Base-by-base conservation (phyloP, 2,888 invertebrate genomes). In the Hypomecis atomaria region DNA sequence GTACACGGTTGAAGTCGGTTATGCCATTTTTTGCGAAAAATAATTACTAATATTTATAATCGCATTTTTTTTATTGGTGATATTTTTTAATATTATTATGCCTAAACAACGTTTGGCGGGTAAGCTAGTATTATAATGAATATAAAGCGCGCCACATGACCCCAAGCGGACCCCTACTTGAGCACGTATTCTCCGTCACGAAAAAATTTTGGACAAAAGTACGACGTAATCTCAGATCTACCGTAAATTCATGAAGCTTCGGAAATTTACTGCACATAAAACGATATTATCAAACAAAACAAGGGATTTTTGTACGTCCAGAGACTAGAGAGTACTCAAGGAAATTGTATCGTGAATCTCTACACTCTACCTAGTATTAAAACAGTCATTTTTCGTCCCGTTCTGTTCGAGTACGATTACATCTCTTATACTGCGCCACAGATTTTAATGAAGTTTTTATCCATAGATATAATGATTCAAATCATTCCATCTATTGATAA, bases 101-200 rank as follows among this genome's bases (percentile, higher is more conserved):
- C 8, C 8, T 3, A 40, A 6, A 6, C 6, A 40, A 5, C 40
- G 8, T 4, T 5, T 9, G 9, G 40, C 6, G 2, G 6, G 40
- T 1, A 40, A 10, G 10, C 10, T 40, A 40, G 8, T 9, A 50
- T 8, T 59, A 44, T 62, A 55, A 55, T 60, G 13, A 48, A 48
- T 57, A 58, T 54, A 38, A 53, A 48, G 44, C 38, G 40, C 10
- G 52, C 44, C 49, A 10, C 23, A 59, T 81, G 80, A 82, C 79
- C 81, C 74, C 79, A 81, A 72, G 77, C 78, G 72, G 78, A 82
- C 65, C 60, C 70, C 65, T 73, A 71, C 83, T 84, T 75, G 67
- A 80, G 78, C 86, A 87, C 87, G 85, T 79, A 70, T 77, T 73
- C 67, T 71, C 73, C 70, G 66, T 66, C 70, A 70, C 71, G 72